Base-by-base conservation (phyloP, 2,888 invertebrate species). In the Hoplodrina blanda region DNA sequence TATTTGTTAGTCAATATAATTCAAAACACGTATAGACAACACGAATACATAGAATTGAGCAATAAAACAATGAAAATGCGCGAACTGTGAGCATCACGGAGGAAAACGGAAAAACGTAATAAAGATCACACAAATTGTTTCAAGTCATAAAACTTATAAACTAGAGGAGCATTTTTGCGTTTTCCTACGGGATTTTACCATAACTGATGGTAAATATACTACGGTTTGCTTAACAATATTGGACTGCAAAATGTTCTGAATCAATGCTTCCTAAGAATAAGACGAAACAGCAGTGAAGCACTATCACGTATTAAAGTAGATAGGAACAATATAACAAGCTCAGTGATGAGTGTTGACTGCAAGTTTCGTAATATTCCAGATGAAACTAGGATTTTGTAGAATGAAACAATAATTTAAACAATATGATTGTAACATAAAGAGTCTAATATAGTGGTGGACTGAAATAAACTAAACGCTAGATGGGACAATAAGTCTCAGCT, bases 1-100 rank as follows among this genome's bases (percentile, higher is more conserved):
- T 95, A 89, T 83, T 90, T 93, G 95, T 96, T 96, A 96, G 95
- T 96, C 95, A 95, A 93, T 89, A 89, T 91, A 89, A 93, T 93
- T 94, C 90, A 94, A 94, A 95, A 92, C 84, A 87, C 83, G 66
- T 69, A 76, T 66, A 84, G 59, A 84, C 77, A 73, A 73, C 82
- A 90, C 87, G 83, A 87, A 86, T 68, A 87, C 80, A 83, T 73
- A 85, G 55, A 84, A 68, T 82, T 75, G 80, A 82, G 56, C 76
- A 84, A 77, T 72, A 84, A 77, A 84, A 83, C 72, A 79, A 73
- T 80, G 11, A 65, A 83, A 81, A 88, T 84, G 89, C 91, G 91
- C 80, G 91, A 90, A 91, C 89, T 79, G 83, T 87, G 85, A 89
- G 86, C 86, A 87, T 85, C 90, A 76, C 86, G 91, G 88, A 91